Evolutionary conservation across 2,797 vertebrate genomes (phyloP).

Genomic region (Xenentodon cancila): DNA sequence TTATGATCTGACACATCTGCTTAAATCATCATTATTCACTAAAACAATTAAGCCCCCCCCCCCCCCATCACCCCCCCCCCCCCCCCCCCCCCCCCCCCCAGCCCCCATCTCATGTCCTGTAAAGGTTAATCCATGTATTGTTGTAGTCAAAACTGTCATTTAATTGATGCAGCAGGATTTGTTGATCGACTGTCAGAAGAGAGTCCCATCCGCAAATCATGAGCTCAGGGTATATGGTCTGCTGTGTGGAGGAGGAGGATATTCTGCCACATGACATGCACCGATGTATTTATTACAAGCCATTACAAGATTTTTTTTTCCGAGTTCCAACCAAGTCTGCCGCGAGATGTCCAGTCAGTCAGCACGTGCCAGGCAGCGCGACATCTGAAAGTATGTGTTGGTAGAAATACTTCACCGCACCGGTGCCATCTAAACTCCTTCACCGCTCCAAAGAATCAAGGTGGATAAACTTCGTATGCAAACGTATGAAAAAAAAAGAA

Average conservation of each 20-base stretch:
- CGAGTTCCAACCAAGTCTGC: not conserved
- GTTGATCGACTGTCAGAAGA: conserved; percentile 22
- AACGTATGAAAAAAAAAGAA: conserved; percentile 4
- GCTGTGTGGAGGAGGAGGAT: conserved; percentile 53
- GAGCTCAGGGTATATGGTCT: conserved; percentile 36
- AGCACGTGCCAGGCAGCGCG: not conserved
- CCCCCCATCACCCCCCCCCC: no score
- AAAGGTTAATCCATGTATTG: not conserved
- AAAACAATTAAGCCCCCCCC: no score
- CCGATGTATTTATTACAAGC: conserved; percentile 55
- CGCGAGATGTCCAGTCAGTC: no score
- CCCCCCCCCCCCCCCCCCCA: no score
- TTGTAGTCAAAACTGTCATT: not conserved
- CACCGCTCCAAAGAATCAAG: no score
- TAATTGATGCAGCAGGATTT: conserved; percentile 2
- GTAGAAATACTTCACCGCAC: not conserved
- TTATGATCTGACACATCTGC: not conserved
- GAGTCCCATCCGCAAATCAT: conserved; percentile 41
- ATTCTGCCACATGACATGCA: conserved; percentile 42
- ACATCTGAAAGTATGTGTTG: conserved; percentile 29
- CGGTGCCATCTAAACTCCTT: conserved; percentile 20
- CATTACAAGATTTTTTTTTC: conserved; percentile 25
- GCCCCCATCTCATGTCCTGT: not conserved
- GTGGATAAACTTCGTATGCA: conserved; percentile 5
- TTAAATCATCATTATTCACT: not conserved